phyloP scores from a whole-genome alignment of 2,888 invertebrate genomes.

The Agrochola macilenta region DNA sequence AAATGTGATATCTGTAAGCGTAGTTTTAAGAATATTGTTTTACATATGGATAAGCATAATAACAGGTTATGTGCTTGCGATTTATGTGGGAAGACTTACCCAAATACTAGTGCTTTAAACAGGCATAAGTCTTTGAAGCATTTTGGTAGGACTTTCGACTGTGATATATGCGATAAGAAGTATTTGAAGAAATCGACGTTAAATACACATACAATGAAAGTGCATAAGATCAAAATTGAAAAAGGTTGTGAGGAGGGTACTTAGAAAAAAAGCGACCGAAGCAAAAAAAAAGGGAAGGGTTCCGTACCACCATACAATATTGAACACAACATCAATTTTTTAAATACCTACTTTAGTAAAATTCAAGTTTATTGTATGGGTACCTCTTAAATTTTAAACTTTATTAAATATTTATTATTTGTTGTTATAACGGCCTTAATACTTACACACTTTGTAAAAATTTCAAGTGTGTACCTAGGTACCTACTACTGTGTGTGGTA shows the following conservation, averaged over 20 bases:
- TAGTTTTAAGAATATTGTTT: conserved; percentile 26
- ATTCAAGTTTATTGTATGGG: too few species aligned
- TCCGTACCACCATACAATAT: background rate
- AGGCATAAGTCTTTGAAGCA: conserved; percentile 54
- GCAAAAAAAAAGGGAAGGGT: background rate
- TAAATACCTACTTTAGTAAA: too few species aligned
- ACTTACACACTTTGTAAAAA: too few species aligned
- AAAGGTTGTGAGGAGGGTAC: background rate
- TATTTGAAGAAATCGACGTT: conserved; percentile 42
- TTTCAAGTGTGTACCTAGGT: too few species aligned
- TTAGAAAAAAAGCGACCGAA: background rate
- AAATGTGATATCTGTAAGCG: conserved; percentile 58
- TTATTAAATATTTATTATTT: too few species aligned
- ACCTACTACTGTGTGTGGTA: too few species aligned
- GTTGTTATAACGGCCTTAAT: too few species aligned
- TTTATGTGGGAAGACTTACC: conserved; percentile 40
- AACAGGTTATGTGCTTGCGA: conserved; percentile 34
- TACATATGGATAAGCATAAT: conserved; percentile 41
- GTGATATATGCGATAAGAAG: conserved; percentile 53
- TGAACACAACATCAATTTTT: too few species aligned
- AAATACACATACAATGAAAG: conserved; percentile 40
- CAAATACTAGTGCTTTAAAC: conserved; percentile 34
- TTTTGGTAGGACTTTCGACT: conserved; percentile 35
- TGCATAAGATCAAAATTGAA: conserved; percentile 56
- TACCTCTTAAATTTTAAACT: too few species aligned